Evolutionary conservation across 2,888 invertebrate genomes (phyloP).

Genomic region (Protodeltote pygarga): DNA sequence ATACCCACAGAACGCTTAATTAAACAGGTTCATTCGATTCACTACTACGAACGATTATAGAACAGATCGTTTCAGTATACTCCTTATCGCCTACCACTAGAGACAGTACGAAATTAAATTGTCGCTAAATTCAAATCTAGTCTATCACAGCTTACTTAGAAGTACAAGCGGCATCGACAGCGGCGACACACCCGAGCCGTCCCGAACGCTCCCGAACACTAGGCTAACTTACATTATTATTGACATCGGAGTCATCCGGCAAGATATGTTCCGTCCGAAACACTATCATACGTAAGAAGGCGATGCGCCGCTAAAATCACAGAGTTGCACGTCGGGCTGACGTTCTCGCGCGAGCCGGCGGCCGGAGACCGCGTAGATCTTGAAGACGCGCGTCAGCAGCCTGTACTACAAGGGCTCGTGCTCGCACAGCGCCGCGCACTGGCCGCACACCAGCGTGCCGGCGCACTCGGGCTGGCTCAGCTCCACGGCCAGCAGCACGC

Average conservation of each 20-base stretch:
- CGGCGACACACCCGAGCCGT: conserved; percentile 37
- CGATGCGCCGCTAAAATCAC: conserved; percentile 44
- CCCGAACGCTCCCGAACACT: conserved; percentile 35
- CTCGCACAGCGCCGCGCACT: conserved; percentile 63
- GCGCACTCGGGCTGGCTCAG: conserved; percentile 60
- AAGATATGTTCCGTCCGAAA: conserved; percentile 52
- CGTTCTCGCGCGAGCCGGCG: conserved; percentile 21
- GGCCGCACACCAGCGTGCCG: conserved; percentile 62
- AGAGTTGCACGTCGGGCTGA: conserved; percentile 45
- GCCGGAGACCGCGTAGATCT: conserved; percentile 75
- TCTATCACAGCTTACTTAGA: conserved; percentile 84
- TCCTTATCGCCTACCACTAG: conserved; percentile 76
- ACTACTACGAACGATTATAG: conserved; percentile 60
- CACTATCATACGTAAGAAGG: conserved; percentile 41
- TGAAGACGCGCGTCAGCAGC: conserved; percentile 82
- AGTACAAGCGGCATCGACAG: conserved; percentile 60
- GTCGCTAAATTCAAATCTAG: conserved; percentile 78
- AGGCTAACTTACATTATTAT: conserved; percentile 41
- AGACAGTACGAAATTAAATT: conserved; percentile 63
- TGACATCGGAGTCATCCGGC: conserved; percentile 49
- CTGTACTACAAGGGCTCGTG: conserved; percentile 79
- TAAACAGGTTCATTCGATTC: conserved; percentile 62
- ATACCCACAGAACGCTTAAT: conserved; percentile 77
- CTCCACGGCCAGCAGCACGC: conserved; percentile 80
- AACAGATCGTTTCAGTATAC: conserved; percentile 63